Base-by-base conservation (phyloP, 2,113 vertebrate species). In the Rhipidura dahli region DNA sequence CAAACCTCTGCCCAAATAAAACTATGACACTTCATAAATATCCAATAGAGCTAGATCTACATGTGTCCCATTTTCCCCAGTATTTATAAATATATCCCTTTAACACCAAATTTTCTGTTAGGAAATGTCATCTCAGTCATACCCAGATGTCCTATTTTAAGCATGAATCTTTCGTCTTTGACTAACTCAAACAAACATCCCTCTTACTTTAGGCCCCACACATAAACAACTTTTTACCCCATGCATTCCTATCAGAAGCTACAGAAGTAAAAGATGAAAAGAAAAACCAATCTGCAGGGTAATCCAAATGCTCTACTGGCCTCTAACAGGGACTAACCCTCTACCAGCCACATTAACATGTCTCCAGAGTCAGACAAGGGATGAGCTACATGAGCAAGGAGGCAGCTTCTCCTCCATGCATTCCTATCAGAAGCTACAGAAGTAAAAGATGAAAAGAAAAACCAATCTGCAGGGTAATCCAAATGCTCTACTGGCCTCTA, bases 111-210 rank as follows among this genome's bases (percentile, higher is more conserved):
- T 72, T 91, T 61, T 92, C 94, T 95, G 70, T 93, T 85, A 85
- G 30, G 54, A 84, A 96, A 86, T 56, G 53, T 42, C 87, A 89
- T 56, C 83, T 71, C 24, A 15, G 69, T 59, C 35, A 73, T 88
- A 78, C 19, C 71, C 93, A 94, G 81, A 86, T 93, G 83, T 94
- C 83, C 72, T 61, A 60, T 72, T 95, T 87, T 86, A 91, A 95
- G 84, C 86, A 92, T 26, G 23, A 69, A 92, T 91, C 90, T 86
- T 91, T 83, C 83, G n/a, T 87, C 86, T 94, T 94, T 60, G 85
- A 86, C 73, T 87, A 96, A 81, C 27, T 96, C 94, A 97, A 97
- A 97, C 96, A 96, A 96, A 95, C 77, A 93, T 11, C 31, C 42
- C 68, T 95, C 75, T 97, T 96, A 93, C 66, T 81, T 30, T 57